These are phyloP conservation scores for Enteromius afrohamiltoni DNA, from an alignment of 2,797 vertebrate genomes.

Conservation along the genomic window DNA sequence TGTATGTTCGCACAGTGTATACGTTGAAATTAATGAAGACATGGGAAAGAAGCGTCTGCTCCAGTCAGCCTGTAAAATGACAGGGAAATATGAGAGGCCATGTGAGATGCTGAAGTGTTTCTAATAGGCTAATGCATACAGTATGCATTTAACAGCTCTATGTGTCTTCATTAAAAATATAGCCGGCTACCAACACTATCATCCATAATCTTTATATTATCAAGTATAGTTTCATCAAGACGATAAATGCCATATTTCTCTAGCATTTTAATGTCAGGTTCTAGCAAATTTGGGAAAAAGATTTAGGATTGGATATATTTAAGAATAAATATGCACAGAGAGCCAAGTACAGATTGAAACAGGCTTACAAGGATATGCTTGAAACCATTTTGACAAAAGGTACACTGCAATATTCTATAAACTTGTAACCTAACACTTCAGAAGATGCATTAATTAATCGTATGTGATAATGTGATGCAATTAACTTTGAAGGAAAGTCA, in stretches of 20 bases:
- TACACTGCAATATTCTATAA: background rate
- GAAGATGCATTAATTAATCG: background rate
- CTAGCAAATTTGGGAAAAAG: background rate
- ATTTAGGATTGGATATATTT: background rate
- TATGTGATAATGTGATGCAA: background rate
- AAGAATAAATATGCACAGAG: background rate
- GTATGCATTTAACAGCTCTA: background rate
- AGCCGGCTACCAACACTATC: background rate
- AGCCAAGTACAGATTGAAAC: background rate
- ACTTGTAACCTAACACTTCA: background rate
- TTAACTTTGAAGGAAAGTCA: background rate
- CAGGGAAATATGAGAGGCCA: background rate
- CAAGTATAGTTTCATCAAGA: background rate
- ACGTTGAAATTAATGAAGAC: background rate
- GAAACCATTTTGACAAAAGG: background rate
- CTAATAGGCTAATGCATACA: background rate
- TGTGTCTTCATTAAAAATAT: slow-evolving; percentile 1
- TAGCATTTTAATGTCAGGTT: background rate
- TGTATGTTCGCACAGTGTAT: background rate
- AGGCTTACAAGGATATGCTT: background rate
- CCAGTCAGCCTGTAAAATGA: slow-evolving; percentile 11
- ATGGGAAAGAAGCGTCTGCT: background rate
- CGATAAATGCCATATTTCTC: slow-evolving; percentile 5
- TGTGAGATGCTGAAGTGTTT: background rate
- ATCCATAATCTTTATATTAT: background rate